Conservation (phyloP, 2,888 invertebrate genomes). For the Archips crataeganus region DNA sequence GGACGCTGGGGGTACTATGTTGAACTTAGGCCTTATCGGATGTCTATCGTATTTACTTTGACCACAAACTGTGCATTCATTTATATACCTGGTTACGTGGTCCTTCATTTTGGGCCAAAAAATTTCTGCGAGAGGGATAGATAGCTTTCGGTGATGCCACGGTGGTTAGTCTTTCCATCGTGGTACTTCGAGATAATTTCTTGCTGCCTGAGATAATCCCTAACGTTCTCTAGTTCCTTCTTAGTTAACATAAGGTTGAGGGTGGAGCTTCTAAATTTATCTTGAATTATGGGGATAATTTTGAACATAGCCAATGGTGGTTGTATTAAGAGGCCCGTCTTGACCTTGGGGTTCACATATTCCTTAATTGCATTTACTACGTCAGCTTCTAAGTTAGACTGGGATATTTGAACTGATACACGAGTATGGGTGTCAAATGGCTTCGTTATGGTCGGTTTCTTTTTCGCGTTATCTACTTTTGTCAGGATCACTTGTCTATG, state of each 20-base stretch:
- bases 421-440: slow-evolving; percentile 16
- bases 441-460: background rate
- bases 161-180: slow-evolving; percentile 41
- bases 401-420: background rate
- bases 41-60: too few relatives aligned
- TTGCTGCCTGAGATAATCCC: slow-evolving; percentile 41
- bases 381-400: slow-evolving; percentile 7
- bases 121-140: slow-evolving; percentile 37
- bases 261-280: too few relatives aligned
- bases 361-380: slow-evolving; percentile 38
- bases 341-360: slow-evolving; percentile 36
- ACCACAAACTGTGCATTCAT: slow-evolving; percentile 36
- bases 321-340: slow-evolving; percentile 42
- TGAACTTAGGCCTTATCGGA: too few relatives aligned
- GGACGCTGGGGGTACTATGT: too few relatives aligned
- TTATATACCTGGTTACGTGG: slow-evolving; percentile 36
- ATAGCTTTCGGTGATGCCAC: slow-evolving; percentile 42
- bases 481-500: background rate
- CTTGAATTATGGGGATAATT: too few relatives aligned
- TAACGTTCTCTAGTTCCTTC: too few relatives aligned
- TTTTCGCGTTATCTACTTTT: background rate
- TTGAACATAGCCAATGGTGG: slow-evolving; percentile 43
- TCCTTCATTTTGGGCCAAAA: slow-evolving; percentile 43
- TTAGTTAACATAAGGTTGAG: too few relatives aligned
- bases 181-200: slow-evolving; percentile 29